Evolutionary conservation across 2,113 vertebrate genomes (phyloP).

Genomic region (Laticauda colubrina): DNA sequence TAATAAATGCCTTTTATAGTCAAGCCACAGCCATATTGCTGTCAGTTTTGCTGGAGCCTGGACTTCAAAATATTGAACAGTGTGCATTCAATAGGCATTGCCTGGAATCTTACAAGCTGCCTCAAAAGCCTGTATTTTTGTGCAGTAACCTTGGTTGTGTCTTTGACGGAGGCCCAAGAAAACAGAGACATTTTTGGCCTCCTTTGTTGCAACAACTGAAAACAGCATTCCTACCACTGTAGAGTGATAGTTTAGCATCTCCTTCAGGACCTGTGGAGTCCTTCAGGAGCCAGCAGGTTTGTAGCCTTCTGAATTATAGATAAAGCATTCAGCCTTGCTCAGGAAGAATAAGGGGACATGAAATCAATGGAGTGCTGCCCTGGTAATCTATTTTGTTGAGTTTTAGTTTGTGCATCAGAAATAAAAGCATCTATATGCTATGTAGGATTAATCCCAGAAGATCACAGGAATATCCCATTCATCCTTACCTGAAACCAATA

Average conservation of each 20-base stretch:
- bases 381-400: conserved; percentile 65
- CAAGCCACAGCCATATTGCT: not conserved
- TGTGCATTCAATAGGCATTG: not conserved
- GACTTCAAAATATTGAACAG: not conserved
- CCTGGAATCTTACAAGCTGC: not conserved
- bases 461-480: conserved; percentile 67
- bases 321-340: conserved; percentile 59
- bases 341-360: conserved; percentile 63
- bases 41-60: not conserved
- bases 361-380: conserved; percentile 70
- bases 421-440: conserved; percentile 61
- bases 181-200: conserved; percentile 14
- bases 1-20: not conserved
- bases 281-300: conserved; percentile 51
- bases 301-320: conserved; percentile 65
- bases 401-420: conserved; percentile 66
- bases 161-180: not conserved
- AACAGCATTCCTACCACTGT: conserved; percentile 33
- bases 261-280: conserved; percentile 48
- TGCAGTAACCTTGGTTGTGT: not conserved
- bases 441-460: conserved; percentile 68
- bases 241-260: conserved; percentile 47
- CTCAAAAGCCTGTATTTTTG: not conserved
- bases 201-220: conserved; percentile 22
- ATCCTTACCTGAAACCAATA: conserved; percentile 66